Evolutionary conservation across 2,113 vertebrate species (phyloP).

Genomic region (Nyctereutes procyonoides): DNA sequence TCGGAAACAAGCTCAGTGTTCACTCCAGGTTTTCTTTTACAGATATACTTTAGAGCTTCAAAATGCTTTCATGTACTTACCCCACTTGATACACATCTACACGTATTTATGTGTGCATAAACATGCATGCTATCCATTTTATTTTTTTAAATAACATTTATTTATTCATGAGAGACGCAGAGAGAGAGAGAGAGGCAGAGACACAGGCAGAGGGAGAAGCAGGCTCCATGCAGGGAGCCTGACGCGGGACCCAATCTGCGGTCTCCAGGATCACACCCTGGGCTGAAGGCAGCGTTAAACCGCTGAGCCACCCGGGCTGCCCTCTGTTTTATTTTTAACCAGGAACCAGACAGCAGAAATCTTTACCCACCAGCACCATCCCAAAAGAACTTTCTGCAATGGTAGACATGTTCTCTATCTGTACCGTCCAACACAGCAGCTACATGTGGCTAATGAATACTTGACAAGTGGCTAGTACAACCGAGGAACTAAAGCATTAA

Average conservation of each 20-base stretch:
- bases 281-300: too few species aligned
- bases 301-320: too few species aligned
- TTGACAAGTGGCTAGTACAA: neutral
- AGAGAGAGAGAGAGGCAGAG: too few species aligned
- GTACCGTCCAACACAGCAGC: neutral
- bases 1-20: neutral
- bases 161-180: too few species aligned
- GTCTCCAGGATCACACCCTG: too few species aligned
- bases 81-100: neutral
- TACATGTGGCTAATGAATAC: neutral
- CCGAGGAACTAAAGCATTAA: neutral
- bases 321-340: neutral
- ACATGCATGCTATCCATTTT: neutral
- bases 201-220: too few species aligned
- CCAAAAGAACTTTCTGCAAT: neutral
- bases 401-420: neutral
- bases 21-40: neutral
- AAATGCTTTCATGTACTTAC: neutral
- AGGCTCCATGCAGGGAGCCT: too few species aligned
- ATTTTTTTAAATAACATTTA: too few species aligned
- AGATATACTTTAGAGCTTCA: neutral
- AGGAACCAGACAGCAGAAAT: neutral
- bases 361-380: neutral
- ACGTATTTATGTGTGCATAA: neutral
- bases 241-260: too few species aligned